Evolutionary conservation across 2,797 vertebrate genomes (phyloP).

Genomic region (Furcifer pardalis): DNA sequence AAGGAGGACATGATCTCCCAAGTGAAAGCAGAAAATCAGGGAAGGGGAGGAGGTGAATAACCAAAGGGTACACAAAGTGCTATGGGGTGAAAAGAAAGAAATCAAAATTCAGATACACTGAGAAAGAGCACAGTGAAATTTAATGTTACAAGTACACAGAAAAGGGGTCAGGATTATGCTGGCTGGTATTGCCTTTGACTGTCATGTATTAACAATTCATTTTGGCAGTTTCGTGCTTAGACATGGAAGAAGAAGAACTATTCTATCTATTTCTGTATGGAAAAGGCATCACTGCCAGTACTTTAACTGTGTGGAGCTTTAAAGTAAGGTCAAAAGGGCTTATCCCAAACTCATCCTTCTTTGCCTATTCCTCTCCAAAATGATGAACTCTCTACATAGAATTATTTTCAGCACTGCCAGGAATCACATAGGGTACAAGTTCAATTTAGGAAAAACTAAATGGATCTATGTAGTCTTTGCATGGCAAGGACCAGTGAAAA

Average conservation of each 20-base stretch:
- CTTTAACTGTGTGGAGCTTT: neutral
- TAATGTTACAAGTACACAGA: too few relatives aligned
- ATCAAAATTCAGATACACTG: neutral
- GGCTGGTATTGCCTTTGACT: neutral
- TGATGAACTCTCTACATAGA: neutral
- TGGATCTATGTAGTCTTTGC: too few relatives aligned
- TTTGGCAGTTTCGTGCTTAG: too few relatives aligned
- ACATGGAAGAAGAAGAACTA: too few relatives aligned
- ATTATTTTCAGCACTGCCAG: conserved; percentile 30
- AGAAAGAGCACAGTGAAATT: neutral
- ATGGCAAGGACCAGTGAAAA: too few relatives aligned
- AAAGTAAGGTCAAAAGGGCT: neutral
- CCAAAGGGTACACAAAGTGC: neutral
- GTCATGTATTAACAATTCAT: neutral
- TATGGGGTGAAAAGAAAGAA: neutral
- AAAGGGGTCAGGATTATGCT: neutral
- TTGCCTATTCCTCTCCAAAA: neutral
- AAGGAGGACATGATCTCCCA: neutral
- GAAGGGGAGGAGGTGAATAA: neutral
- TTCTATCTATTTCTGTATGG: too few relatives aligned
- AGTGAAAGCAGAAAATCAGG: neutral
- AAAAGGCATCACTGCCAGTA: too few relatives aligned
- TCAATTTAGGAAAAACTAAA: too few relatives aligned
- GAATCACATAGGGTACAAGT: neutral
- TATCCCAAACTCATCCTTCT: neutral